Evolutionary conservation across 1,140 invertebrate genomes (phyloP).

Genomic region (Parasteatoda tepidariorum): DNA sequence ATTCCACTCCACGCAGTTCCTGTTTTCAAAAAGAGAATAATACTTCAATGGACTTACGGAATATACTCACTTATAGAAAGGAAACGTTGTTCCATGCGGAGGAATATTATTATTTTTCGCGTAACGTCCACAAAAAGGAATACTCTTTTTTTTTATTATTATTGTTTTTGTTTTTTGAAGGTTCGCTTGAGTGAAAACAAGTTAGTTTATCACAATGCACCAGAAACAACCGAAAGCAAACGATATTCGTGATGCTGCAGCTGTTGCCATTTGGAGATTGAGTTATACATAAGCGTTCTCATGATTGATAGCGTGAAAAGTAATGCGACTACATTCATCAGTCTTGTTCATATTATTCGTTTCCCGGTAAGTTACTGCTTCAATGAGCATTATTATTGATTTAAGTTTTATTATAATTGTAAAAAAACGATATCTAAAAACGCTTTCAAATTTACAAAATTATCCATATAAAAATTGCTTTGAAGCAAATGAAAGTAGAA

Average conservation of each 20-base stretch:
- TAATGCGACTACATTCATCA: not conserved
- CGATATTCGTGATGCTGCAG: not conserved
- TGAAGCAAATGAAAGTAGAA: too few species aligned
- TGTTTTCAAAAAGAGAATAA: conserved; percentile 45
- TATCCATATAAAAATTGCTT: too few species aligned
- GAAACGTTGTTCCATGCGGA: not conserved
- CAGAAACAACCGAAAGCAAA: not conserved
- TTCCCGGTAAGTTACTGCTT: conserved; percentile 8
- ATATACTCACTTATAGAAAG: conserved; percentile 1
- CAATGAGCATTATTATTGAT: too few species aligned
- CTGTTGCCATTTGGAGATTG: conserved; percentile 24
- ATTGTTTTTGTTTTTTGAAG: not conserved
- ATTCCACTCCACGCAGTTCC: conserved; percentile 37
- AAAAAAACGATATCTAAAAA: too few species aligned
- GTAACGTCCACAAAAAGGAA: not conserved
- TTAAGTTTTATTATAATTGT: too few species aligned
- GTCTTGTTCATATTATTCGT: conserved; percentile 11
- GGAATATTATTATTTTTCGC: not conserved
- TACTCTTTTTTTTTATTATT: not conserved
- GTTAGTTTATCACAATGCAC: not conserved
- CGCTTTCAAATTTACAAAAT: too few species aligned
- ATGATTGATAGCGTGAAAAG: conserved; percentile 15
- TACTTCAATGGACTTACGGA: conserved; percentile 1
- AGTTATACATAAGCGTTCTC: conserved; percentile 2
- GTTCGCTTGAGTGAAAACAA: not conserved